Percentiles rank a stretch among this genome's conserved stretches.
Evolutionary conservation across 2,797 vertebrate genomes (phyloP).

Genomic region (Lepilemur septentrionalis): DNA sequence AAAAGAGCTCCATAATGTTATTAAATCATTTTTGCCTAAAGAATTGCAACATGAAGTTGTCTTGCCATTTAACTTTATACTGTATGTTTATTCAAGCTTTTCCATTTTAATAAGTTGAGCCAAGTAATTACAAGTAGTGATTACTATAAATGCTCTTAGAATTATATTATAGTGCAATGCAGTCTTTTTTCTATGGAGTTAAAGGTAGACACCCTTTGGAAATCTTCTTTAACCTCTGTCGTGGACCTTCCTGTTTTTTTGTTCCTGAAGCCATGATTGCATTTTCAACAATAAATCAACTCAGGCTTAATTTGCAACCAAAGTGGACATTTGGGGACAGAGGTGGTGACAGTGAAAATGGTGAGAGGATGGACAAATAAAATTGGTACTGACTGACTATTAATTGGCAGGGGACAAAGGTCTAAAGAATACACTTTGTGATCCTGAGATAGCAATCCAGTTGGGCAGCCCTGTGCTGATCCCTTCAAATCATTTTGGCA

Average conservation of each 20-base stretch:
- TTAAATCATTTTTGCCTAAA: constrained; percentile 76
- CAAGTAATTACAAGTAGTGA: constrained; percentile 4
- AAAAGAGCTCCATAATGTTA: constrained; percentile 58
- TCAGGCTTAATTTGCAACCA: not conserved
- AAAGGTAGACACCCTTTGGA: not conserved
- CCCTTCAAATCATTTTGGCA: not conserved
- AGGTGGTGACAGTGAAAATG: not conserved
- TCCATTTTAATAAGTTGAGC: constrained; percentile 61
- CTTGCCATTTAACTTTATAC: constrained; percentile 69
- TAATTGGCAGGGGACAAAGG: not conserved
- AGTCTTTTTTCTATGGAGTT: not conserved
- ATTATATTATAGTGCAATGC: not conserved
- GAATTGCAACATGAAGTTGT: constrained; percentile 68
- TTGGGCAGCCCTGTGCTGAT: not conserved
- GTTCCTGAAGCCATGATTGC: not conserved
- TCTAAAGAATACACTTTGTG: not conserved
- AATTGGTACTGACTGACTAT: not conserved
- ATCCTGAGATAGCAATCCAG: not conserved
- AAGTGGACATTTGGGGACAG: not conserved
- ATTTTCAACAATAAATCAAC: not conserved
- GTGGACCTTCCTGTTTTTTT: not conserved
- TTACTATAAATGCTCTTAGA: constrained; percentile 59
- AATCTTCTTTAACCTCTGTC: not conserved
- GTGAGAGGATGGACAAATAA: not conserved
- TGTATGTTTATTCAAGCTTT: constrained; percentile 48